These are phyloP conservation scores for Protonemura montana DNA, from an alignment of 2,888 invertebrate genomes.

Conservation along the genomic window DNA sequence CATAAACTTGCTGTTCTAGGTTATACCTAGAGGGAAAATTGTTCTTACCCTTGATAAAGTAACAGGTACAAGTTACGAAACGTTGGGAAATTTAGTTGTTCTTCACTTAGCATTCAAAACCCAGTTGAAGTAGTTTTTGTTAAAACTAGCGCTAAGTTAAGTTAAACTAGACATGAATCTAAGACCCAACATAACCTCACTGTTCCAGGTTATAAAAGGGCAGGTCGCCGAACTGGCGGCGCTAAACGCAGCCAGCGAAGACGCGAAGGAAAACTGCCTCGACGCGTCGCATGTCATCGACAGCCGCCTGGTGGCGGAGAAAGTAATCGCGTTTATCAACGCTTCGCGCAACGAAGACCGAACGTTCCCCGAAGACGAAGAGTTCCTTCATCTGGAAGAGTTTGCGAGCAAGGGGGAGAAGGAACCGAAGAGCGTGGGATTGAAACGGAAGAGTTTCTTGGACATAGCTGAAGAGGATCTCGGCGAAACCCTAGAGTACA, in stretches of 20 bases:
- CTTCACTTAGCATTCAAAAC: too few relatives aligned
- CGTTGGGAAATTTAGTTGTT: too few relatives aligned
- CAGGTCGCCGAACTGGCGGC: background rate
- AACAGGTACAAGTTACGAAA: too few relatives aligned
- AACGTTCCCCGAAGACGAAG: background rate
- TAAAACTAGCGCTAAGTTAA: too few relatives aligned
- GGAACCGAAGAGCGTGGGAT: background rate
- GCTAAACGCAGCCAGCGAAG: background rate
- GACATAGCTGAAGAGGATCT: constrained; percentile 27
- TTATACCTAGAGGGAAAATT: too few relatives aligned
- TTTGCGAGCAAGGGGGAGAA: background rate
- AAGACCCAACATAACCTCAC: too few relatives aligned
- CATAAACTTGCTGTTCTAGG: too few relatives aligned
- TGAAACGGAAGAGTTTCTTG: background rate
- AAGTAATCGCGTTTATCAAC: background rate
- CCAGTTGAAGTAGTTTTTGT: too few relatives aligned
- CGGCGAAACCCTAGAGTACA: constrained; percentile 29
- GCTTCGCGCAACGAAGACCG: background rate
- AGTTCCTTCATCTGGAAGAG: background rate
- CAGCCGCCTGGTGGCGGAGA: background rate
- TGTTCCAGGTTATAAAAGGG: background rate
- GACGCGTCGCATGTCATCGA: background rate
- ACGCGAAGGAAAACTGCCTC: background rate
- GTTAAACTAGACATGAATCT: too few relatives aligned
- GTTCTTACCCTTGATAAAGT: too few relatives aligned